These are phyloP conservation scores for Mimumesa dahlbomi DNA, from an alignment of 2,888 invertebrate species.

Conservation along the genomic window DNA sequence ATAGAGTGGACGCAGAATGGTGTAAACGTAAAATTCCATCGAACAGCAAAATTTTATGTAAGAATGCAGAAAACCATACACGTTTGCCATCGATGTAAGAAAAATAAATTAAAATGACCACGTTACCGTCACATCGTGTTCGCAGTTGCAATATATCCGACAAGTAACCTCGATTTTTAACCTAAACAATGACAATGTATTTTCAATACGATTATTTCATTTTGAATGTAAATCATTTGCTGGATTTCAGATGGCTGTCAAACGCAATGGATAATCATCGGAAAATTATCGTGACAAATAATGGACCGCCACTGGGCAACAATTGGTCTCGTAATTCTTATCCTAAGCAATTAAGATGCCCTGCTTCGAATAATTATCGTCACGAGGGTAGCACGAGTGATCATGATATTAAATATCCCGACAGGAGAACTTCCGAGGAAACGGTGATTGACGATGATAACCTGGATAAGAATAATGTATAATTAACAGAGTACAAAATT, in stretches of 20 bases:
- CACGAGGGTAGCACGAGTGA: conserved; percentile 4
- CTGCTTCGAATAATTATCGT: conserved; percentile 17
- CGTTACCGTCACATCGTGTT: conserved; percentile 2
- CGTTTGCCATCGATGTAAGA: background rate
- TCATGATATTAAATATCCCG: conserved; percentile 17
- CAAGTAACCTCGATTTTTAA: conserved; percentile 39
- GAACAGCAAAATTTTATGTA: conserved; percentile 19
- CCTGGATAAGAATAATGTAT: conserved; percentile 35
- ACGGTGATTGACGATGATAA: conserved; percentile 18
- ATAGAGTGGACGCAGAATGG: conserved; percentile 17
- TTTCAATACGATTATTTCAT: background rate
- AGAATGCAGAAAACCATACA: too few relatives aligned
- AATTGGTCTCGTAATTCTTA: conserved; percentile 32
- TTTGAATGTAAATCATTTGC: background rate
- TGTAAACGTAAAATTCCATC: background rate
- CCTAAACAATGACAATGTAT: background rate
- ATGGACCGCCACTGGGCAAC: conserved; percentile 10
- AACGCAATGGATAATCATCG: conserved; percentile 20
- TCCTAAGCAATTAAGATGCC: conserved; percentile 15
- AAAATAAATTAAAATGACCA: conserved; percentile 21
- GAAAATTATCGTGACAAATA: conserved; percentile 14
- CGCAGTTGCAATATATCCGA: conserved; percentile 16
- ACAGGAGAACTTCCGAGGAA: conserved; percentile 37
- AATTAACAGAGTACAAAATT: too few relatives aligned
- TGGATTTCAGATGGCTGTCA: conserved; percentile 19